Evolutionary conservation across 2,113 vertebrate genomes (phyloP).

Genomic region (Pycnonotus jocosus): DNA sequence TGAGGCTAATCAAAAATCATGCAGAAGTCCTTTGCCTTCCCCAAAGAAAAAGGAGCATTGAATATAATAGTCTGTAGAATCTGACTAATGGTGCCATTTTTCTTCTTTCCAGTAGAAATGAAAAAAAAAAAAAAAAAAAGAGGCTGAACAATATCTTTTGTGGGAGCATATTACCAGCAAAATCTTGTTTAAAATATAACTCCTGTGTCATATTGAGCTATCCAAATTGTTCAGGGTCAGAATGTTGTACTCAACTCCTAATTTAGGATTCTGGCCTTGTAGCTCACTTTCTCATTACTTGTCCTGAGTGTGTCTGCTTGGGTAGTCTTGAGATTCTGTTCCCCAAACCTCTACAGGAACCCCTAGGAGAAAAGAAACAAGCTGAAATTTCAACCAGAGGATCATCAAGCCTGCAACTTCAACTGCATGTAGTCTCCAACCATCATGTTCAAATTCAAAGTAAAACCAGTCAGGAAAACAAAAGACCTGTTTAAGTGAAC

Average conservation of each 20-base stretch:
- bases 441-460: background rate
- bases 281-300: background rate
- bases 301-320: background rate
- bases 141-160: background rate
- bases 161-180: background rate
- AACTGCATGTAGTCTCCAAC: background rate
- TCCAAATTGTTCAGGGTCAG: background rate
- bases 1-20: constrained; percentile 6
- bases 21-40: background rate
- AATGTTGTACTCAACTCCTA: background rate
- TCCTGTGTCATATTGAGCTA: background rate
- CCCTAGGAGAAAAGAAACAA: background rate
- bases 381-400: background rate
- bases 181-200: constrained; percentile 7
- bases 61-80: background rate
- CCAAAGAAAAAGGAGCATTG: background rate
- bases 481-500: background rate
- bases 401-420: background rate
- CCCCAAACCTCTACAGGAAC: background rate
- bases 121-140: background rate
- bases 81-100: background rate
- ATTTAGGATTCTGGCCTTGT: background rate
- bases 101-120: background rate
- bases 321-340: background rate
- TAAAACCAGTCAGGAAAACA: background rate